phyloP scores from a whole-genome alignment of 2,888 invertebrate genomes.

The Ceratothoa steindachneri region DNA sequence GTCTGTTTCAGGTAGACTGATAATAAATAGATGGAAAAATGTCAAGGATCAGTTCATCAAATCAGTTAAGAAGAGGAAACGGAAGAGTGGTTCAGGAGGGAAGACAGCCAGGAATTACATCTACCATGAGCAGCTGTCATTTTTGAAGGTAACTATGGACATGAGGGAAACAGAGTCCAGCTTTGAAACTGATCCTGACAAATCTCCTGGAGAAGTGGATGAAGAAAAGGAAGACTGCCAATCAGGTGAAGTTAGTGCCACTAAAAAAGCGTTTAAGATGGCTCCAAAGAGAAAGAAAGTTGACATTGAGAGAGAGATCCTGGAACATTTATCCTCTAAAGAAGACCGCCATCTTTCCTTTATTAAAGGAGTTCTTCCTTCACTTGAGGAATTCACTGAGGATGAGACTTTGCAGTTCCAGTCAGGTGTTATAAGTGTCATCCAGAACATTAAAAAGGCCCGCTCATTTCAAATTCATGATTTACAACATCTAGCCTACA shows the following conservation, averaged over 20 bases:
- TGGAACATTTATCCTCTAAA: too few species aligned
- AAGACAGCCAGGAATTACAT: too few species aligned
- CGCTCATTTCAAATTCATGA: too few species aligned
- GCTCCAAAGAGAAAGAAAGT: constrained; percentile 17
- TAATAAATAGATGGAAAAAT: constrained; percentile 20
- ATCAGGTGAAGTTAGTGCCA: constrained; percentile 11
- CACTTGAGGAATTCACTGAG: too few species aligned
- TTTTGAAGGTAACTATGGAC: constrained; percentile 12
- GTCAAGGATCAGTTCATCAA: constrained; percentile 19
- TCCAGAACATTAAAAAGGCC: too few species aligned
- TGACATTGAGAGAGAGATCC: too few species aligned
- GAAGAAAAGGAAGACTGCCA: constrained; percentile 2
- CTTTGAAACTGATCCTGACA: constrained; percentile 9
- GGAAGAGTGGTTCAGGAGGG: constrained; percentile 18
- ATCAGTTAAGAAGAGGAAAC: constrained; percentile 14
- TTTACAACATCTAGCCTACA: too few species aligned
- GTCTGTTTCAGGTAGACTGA: too few species aligned
- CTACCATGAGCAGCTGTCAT: constrained; percentile 8
- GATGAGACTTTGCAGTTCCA: too few species aligned
- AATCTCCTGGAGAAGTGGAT: constrained; percentile 19
- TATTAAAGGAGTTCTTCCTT: too few species aligned
- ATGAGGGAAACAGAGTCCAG: constrained; percentile 17
- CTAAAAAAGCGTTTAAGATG: not conserved
- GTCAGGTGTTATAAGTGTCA: too few species aligned
- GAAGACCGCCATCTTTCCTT: too few species aligned